A percentile compares a stretch with the other conserved stretches of the same genome.
Evolutionary conservation across 2,888 invertebrate species (phyloP).

Genomic region (Petrolisthes cinctipes): DNA sequence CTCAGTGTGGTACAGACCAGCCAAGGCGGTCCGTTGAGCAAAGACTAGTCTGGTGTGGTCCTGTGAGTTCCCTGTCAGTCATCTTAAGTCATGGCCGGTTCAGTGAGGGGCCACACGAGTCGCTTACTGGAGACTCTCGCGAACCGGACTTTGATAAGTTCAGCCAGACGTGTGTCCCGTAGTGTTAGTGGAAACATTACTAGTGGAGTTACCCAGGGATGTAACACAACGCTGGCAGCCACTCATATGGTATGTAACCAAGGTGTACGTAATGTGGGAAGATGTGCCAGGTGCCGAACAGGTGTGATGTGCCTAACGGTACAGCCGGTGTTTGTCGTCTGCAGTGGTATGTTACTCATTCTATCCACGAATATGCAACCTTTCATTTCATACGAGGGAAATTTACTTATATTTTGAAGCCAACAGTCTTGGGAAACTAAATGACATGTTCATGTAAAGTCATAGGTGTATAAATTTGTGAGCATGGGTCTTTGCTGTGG

Average conservation of each 20-base stretch:
- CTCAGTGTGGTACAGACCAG: too few relatives aligned
- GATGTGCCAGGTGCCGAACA: neutral
- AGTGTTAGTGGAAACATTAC: constrained; percentile 5
- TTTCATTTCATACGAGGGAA: neutral
- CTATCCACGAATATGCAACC: neutral
- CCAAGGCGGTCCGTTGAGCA: too few relatives aligned
- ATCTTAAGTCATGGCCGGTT: constrained; percentile 1
- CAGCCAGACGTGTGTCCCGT: neutral
- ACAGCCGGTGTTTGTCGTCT: constrained; percentile 1
- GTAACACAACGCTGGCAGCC: neutral
- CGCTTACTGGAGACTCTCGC: neutral
- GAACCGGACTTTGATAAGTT: constrained; percentile 7
- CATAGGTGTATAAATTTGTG: neutral
- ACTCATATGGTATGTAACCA: neutral
- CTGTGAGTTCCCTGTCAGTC: neutral
- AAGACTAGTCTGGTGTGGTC: neutral
- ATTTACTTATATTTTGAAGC: too few relatives aligned
- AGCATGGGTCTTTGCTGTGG: neutral
- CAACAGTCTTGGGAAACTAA: too few relatives aligned
- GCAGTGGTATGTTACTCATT: neutral
- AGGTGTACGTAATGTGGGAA: too few relatives aligned
- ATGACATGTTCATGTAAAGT: too few relatives aligned
- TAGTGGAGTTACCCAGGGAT: constrained; percentile 4
- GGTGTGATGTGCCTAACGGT: neutral
- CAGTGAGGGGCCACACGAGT: constrained; percentile 1